These are phyloP conservation scores for Bovichtus variegatus DNA, from an alignment of 2,797 vertebrate genomes.

Conservation along the genomic window DNA sequence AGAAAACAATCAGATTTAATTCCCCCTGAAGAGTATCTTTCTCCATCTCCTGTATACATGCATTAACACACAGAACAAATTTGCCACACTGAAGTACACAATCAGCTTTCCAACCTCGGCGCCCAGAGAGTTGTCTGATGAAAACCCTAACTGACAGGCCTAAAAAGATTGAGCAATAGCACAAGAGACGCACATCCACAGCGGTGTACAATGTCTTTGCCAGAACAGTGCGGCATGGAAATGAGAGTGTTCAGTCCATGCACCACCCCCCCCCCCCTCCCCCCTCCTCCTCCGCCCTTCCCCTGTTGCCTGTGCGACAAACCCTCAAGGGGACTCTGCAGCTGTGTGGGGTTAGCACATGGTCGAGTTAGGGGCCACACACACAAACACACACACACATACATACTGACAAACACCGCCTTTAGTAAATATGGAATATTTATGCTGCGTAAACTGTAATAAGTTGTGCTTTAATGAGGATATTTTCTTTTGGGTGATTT, in stretches of 20 bases:
- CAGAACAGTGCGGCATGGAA: conserved; percentile 77
- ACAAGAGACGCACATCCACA: conserved; percentile 72
- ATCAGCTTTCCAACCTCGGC: conserved; percentile 57
- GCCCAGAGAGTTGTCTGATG: conserved; percentile 72
- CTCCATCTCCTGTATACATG: conserved; percentile 27
- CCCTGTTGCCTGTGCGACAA: conserved; percentile 82
- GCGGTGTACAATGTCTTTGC: conserved; percentile 76
- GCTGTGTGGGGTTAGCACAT: conserved; percentile 84
- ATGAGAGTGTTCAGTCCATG: conserved; percentile 71
- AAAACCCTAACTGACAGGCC: conserved; percentile 78
- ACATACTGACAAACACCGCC: conserved; percentile 59
- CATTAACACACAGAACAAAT: conserved; percentile 56
- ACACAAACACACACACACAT: conserved; percentile 62
- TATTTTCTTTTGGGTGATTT: conserved; percentile 23
- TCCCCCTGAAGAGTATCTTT: conserved; percentile 39
- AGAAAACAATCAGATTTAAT: conserved; percentile 53
- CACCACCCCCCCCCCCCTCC: conserved; percentile 2
- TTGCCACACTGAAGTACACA: conserved; percentile 61
- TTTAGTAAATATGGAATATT: conserved; percentile 66
- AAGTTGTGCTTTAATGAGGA: conserved; percentile 46
- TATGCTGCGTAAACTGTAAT: conserved; percentile 54
- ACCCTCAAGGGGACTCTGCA: conserved; percentile 82
- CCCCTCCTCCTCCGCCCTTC: conserved; percentile 49
- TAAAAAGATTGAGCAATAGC: conserved; percentile 83
- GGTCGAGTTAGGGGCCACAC: conserved; percentile 83